Evolutionary conservation across 2,113 vertebrate species (phyloP).

Genomic region (Megaceryle torquata): DNA sequence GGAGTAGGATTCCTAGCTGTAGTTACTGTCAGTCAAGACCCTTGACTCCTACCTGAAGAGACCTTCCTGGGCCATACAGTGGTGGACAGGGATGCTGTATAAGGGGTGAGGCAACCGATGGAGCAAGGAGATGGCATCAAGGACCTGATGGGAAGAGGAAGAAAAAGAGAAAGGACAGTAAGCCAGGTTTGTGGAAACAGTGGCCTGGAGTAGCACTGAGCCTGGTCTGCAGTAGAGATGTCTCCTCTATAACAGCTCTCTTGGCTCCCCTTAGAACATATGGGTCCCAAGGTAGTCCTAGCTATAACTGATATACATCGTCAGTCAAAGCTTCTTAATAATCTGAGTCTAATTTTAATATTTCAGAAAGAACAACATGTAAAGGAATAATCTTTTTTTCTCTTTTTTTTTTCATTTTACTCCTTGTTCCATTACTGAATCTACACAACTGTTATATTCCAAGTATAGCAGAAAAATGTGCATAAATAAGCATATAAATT

Average conservation of each 20-base stretch:
- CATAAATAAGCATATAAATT: background rate
- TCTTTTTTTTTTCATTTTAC: background rate
- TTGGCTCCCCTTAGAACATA: background rate
- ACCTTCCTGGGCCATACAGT: rapidly evolving
- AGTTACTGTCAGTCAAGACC: background rate
- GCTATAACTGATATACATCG: background rate
- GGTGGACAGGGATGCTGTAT: background rate
- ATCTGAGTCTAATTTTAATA: background rate
- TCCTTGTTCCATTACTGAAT: background rate
- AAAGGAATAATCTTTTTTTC: background rate
- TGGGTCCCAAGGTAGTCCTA: background rate
- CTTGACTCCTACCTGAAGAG: background rate
- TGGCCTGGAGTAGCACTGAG: background rate
- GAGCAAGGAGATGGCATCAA: background rate
- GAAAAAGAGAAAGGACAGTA: background rate
- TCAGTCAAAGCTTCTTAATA: background rate
- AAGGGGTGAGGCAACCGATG: background rate
- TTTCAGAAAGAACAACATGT: background rate
- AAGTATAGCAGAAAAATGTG: background rate
- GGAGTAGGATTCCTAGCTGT: background rate
- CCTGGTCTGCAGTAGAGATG: background rate
- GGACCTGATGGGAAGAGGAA: background rate
- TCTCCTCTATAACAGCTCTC: background rate
- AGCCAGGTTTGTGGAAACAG: background rate
- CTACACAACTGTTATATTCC: background rate